Evolutionary conservation across 64 coral and sea anemone genomes (phyloP), one percentile per base, ranked within the genome.

Genomic region (Stichodactyla mertensii): DNA sequence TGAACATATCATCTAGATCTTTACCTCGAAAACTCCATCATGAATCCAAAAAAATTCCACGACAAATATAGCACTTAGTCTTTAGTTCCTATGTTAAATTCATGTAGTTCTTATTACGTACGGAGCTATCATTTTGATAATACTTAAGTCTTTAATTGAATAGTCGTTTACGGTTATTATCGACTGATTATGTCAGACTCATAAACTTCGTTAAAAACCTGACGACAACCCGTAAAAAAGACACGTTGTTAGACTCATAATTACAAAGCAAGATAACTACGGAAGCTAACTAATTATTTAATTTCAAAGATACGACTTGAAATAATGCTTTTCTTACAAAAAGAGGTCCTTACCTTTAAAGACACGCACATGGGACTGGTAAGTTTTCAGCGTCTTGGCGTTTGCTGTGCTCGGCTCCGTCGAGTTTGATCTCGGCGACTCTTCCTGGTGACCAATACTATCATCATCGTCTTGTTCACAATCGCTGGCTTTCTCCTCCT

Each of bases 311-410:
- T 74, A 11, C 24, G 69, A 31, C 11, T 11, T 74, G 23, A 74
- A 74, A n/a, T 74, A 13, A 8, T 11, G 7, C 36, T 74, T 31
- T 27, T 11, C 2, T 61, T 61, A 20, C 56, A 22, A 69, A 20
- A 26, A 69, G 19, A 22, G 59, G 69, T 36, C 11, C 26, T 27
- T 86, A 91, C 89, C 89, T 91, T 86, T 91, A 57, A 91, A 91
- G 5, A 91, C 71, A 16, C 89, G 80, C 6, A 91, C 89, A 61
- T 91, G 55, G 59, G 84, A 82, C 56, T 86, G 58, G 83, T 86
- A 56, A 80, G 52, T 51, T 82, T 80, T 87, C 52, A 86, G 36
- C 71, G 89, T 18, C 78, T 52, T 80, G 52, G 89, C 55, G 83
- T 85, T 85, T 45, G 83, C 83, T 8, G 51, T 81, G 15, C 15